phyloP scores from a whole-genome alignment of 2,113 vertebrate species.

The Vulpes ferrilata region DNA sequence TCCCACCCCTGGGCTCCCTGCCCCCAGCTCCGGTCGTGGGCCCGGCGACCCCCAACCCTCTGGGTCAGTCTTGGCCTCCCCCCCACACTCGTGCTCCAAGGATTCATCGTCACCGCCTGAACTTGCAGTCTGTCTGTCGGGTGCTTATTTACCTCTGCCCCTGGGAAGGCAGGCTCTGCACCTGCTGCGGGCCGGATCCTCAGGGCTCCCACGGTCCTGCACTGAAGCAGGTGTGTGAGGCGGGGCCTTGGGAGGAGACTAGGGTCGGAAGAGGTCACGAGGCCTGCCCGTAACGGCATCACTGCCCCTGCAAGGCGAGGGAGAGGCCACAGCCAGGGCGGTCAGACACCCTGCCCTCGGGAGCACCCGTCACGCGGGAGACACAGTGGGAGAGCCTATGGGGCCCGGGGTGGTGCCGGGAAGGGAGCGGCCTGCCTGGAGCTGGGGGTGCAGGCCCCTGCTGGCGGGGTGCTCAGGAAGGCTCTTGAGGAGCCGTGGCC shows the following conservation, averaged over 20 bases:
- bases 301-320: too few relatives aligned
- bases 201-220: background rate
- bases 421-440: background rate
- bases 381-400: fast-evolving
- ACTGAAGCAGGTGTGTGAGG: background rate
- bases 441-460: background rate
- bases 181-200: background rate
- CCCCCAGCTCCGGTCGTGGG: background rate
- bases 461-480: background rate
- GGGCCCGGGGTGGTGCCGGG: background rate
- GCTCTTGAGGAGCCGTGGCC: background rate
- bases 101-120: fast-evolving
- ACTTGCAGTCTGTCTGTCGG: background rate
- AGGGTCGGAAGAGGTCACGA: background rate
- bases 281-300: fast-evolving
- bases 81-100: background rate
- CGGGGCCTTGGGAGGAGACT: background rate
- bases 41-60: background rate
- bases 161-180: background rate
- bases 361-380: fast-evolving
- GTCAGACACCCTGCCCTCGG: background rate
- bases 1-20: background rate
- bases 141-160: background rate
- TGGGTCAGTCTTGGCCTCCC: background rate
- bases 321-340: background rate